Conservation (phyloP, 2,797 vertebrate species). For the Chelmon rostratus region DNA sequence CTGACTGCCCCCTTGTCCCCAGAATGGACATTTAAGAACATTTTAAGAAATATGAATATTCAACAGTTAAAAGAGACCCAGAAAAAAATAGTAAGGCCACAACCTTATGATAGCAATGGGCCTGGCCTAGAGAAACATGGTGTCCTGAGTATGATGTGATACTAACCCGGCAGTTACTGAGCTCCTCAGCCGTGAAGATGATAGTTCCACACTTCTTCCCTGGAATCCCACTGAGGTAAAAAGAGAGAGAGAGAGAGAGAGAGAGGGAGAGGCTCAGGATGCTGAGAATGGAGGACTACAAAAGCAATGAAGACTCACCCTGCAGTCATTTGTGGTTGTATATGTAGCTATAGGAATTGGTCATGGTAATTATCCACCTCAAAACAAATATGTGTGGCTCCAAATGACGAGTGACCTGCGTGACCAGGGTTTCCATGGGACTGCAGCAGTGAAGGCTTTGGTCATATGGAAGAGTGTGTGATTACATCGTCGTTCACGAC, state of each 20-base stretch:
- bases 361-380: neutral
- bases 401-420: no score
- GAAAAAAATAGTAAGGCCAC: no score
- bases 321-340: neutral
- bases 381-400: neutral
- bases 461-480: no score
- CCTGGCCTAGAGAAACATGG: neutral
- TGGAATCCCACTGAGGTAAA: constrained; percentile 87
- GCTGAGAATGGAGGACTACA: constrained; percentile 11
- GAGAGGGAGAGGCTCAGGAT: constrained; percentile 19
- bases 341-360: neutral
- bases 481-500: no score
- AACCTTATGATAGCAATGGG: no score
- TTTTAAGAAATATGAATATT: no score
- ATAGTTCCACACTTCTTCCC: constrained; percentile 93
- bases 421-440: no score
- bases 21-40: no score
- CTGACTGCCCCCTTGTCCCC: no score
- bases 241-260: constrained; percentile 19
- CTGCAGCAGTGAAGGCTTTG: no score
- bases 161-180: constrained; percentile 94
- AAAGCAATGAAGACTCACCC: constrained; percentile 2
- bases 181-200: constrained; percentile 91
- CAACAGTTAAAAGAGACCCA: no score
- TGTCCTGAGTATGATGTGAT: constrained; percentile 39